These are phyloP conservation scores for Heteromyza rotundicornis DNA, from an alignment of 2,888 invertebrate species.

Conservation along the genomic window DNA sequence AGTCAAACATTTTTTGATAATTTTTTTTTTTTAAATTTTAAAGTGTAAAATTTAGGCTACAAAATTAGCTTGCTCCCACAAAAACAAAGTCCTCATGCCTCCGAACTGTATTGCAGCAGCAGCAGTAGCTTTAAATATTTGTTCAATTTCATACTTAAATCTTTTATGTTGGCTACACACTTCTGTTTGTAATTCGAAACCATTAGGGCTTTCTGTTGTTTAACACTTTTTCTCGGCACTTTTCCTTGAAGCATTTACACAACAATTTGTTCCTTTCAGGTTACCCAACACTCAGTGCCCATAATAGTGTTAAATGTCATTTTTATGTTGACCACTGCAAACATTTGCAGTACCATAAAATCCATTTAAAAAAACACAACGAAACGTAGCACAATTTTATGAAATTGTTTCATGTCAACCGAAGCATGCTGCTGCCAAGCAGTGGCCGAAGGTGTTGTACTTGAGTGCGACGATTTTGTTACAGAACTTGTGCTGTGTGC, in stretches of 20 bases:
- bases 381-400: background rate
- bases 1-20: no score
- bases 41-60: no score
- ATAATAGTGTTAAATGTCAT: slow-evolving; percentile 1
- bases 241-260: background rate
- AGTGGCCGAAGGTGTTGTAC: background rate
- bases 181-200: no score
- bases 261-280: background rate
- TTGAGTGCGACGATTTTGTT: background rate
- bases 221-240: background rate
- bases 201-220: slow-evolving; percentile 4
- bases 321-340: background rate
- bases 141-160: no score
- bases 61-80: no score
- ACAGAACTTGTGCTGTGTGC: background rate
- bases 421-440: background rate
- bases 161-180: no score
- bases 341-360: background rate
- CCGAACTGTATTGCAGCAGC: no score
- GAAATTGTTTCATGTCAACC: background rate
- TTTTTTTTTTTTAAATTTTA: no score
- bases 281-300: background rate
- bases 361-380: background rate
- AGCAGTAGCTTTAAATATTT: no score
- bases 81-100: no score